Conservation (phyloP, 2,113 vertebrate species). For the Neolamprologus kungweensis region DNA sequence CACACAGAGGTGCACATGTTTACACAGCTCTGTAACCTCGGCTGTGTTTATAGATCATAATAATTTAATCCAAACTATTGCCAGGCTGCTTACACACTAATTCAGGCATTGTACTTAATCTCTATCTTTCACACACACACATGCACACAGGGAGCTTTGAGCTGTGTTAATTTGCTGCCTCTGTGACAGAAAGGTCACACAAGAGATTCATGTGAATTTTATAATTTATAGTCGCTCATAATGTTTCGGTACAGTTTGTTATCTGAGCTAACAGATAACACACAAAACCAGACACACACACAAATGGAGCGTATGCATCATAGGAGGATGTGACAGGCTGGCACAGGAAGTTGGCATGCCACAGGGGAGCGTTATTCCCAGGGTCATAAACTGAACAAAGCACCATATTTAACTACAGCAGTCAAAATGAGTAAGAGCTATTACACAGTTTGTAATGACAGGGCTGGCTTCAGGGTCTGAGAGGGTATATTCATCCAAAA, state of each 20-base stretch:
- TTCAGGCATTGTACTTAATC: background rate
- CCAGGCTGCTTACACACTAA: background rate
- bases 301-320: background rate
- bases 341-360: conserved; percentile 5
- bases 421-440: background rate
- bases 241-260: background rate
- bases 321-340: background rate
- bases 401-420: background rate
- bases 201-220: background rate
- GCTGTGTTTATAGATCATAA: background rate
- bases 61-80: background rate
- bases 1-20: background rate
- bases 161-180: background rate
- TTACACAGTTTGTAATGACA: background rate
- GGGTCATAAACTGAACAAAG: background rate
- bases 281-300: background rate
- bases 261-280: background rate
- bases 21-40: background rate
- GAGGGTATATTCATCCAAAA: background rate
- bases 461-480: background rate
- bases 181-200: background rate
- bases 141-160: background rate
- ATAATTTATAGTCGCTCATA: background rate
- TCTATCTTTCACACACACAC: fast-evolving
- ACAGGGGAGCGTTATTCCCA: background rate